Evolutionary conservation across 1,140 invertebrate genomes (phyloP), one percentile per base, ranked within the genome.

Genomic region (Vollenhovia emeryi): DNA sequence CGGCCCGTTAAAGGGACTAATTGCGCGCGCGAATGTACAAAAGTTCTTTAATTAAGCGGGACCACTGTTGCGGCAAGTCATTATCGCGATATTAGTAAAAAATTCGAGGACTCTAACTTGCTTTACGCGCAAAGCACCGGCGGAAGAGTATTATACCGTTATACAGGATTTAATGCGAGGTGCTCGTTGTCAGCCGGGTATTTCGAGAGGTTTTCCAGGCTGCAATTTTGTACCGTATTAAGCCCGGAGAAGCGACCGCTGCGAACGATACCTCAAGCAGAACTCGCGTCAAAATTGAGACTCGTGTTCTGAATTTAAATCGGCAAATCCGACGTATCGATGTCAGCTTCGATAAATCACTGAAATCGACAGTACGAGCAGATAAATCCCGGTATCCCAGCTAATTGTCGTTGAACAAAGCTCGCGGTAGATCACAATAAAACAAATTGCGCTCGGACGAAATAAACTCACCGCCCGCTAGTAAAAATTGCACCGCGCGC

Each of bases 161-260:
- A 85, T 79, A 57, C 24, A 71, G 87, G 80, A 89, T 91, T 91
- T 90, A 91, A 89, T 86, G 68, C 66, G 48, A 48, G 13, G 52
- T 60, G 50, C 78, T 87, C 69, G 84, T 87, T 83, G 78, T 79
- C 85, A 59, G 85, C 59, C 68, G 78, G 52, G 43, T 80, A 86
- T 89, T 88, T 64, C 43, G 52, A 71, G 86, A 82, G 84, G 64
- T 86, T 88, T 90, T 71, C 80, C 78, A 57, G 57, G 48, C 74
- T 52, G 87, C 85, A 91, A 91, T 91, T 91, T 90, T 84, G 78
- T 86, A 71, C 74, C 84, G 85, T 86, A 91, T 91, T 91, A 91
- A 90, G 76, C 68, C 36, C 30, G 9, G 18, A 55, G 30, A 8
- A 80, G 50, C 78, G 18, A 27, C 48, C 13, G 11, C 8, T 43